Percentiles rank a stretch among this genome's conserved stretches.
These are phyloP conservation scores for Oreonectes daqikongensis DNA, from an alignment of 2,797 vertebrate genomes.

Conservation along the genomic window DNA sequence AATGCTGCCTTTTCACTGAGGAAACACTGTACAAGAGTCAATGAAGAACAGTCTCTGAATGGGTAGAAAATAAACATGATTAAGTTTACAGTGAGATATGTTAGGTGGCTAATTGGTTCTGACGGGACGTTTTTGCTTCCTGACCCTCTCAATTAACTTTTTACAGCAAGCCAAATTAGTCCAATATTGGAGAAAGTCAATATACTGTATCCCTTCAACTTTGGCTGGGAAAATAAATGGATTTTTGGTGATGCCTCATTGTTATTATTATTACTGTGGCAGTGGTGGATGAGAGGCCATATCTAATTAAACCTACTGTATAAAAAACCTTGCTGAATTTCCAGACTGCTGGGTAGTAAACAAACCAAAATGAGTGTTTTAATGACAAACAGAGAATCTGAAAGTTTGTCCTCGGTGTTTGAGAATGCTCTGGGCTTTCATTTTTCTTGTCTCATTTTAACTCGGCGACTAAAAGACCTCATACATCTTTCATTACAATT, in stretches of 20 bases:
- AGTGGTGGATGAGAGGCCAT: neutral
- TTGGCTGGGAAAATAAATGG: conserved; percentile 33
- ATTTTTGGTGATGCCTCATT: neutral
- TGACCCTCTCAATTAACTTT: conserved; percentile 48
- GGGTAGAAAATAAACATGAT: conserved; percentile 28
- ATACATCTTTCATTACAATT: conserved; percentile 35
- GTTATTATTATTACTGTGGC: neutral
- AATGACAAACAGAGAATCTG: conserved; percentile 26
- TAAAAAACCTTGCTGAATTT: conserved; percentile 16
- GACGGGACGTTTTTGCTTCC: conserved; percentile 33
- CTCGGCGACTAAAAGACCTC: conserved; percentile 23
- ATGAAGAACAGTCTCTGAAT: conserved; percentile 29
- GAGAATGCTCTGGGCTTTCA: conserved; percentile 22
- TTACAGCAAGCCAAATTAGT: conserved; percentile 37
- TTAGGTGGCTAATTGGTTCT: conserved; percentile 42
- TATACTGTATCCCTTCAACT: conserved; percentile 28
- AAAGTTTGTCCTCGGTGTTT: conserved; percentile 15
- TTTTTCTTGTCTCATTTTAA: conserved; percentile 24
- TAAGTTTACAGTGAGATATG: conserved; percentile 23
- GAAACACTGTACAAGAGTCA: neutral
- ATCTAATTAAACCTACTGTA: conserved; percentile 42
- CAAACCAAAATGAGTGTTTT: conserved; percentile 20
- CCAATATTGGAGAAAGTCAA: conserved; percentile 25
- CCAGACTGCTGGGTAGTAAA: conserved; percentile 29
- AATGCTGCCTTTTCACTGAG: neutral